Conservation (phyloP, 1,140 invertebrate genomes). For the Leucophenga varia region DNA sequence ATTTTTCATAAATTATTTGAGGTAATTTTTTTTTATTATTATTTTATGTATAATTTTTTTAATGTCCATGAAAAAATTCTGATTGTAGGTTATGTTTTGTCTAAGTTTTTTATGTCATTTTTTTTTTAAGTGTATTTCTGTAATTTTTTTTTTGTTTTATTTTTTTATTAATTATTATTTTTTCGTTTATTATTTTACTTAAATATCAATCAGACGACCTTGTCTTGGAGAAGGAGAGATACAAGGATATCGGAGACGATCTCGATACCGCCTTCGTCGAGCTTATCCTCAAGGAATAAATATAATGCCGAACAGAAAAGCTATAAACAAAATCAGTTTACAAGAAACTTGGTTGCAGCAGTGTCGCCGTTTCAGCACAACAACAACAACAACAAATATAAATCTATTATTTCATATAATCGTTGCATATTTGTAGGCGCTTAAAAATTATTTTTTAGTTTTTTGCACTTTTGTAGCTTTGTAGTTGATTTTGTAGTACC, state of each 20-base stretch:
- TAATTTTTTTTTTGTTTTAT: constrained; percentile 25
- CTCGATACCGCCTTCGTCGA: constrained; percentile 97
- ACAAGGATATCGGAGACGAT: constrained; percentile 99
- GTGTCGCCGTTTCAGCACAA: too few species aligned
- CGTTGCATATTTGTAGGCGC: constrained; percentile 39
- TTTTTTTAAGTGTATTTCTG: constrained; percentile 9
- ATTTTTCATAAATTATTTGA: constrained; percentile 26
- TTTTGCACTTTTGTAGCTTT: constrained; percentile 5
- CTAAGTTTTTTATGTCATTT: constrained; percentile 14
- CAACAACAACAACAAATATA: constrained; percentile 22
- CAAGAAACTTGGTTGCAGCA: too few species aligned
- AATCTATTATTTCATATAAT: constrained; percentile 17
- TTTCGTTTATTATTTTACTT: constrained; percentile 36
- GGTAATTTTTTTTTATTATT: constrained; percentile 36
- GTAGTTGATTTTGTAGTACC: constrained; percentile 25
- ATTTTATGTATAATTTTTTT: constrained; percentile 12
- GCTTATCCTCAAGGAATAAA: constrained; percentile 70
- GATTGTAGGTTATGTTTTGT: constrained; percentile 19
- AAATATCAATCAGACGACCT: constrained; percentile 87
- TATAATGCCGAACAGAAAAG: not conserved
- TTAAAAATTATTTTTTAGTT: too few species aligned
- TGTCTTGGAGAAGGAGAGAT: constrained; percentile 98
- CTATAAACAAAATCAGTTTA: too few species aligned
- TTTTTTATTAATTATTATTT: constrained; percentile 30
- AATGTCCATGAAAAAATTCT: constrained; percentile 8